Percentiles rank a stretch among this genome's conserved stretches.
Conservation (phyloP, 2,797 vertebrate species). For the Schizopygopsis malacanthus region DNA sequence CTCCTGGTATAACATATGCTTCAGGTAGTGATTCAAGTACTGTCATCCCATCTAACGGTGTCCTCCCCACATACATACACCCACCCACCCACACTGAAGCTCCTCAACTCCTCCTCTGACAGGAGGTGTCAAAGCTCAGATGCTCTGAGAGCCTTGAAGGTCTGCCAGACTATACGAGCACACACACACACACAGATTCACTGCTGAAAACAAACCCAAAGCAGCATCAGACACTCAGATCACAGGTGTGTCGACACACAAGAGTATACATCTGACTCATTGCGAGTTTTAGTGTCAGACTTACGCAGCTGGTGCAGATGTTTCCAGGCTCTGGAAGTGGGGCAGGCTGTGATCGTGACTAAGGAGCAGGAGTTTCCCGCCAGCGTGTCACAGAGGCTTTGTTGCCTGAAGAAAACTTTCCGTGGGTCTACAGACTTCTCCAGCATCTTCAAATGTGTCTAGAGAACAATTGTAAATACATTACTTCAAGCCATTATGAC, state of each 20-base stretch:
- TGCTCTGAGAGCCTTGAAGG: constrained; percentile 4
- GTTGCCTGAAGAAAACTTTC: constrained; percentile 85
- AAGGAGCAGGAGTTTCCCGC: constrained; percentile 88
- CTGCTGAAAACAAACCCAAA: not conserved
- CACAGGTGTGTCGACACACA: constrained; percentile 11
- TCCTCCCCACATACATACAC: constrained; percentile 13
- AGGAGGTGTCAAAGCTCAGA: constrained; percentile 36
- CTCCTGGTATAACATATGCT: not conserved
- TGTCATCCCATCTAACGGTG: not conserved
- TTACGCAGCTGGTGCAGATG: constrained; percentile 88
- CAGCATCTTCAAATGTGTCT: constrained; percentile 87
- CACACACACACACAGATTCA: constrained; percentile 10
- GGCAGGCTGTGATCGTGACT: constrained; percentile 89
- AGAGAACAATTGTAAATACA: constrained; percentile 15
- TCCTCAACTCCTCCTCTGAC: constrained; percentile 36
- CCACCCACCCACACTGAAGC: not conserved
- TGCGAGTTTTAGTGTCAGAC: constrained; percentile 63
- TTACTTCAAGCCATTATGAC: not conserved
- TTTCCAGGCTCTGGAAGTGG: constrained; percentile 74
- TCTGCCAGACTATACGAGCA: constrained; percentile 5
- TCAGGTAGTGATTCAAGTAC: constrained; percentile 7
- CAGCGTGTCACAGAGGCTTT: constrained; percentile 83
- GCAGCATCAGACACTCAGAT: not conserved
- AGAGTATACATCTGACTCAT: constrained; percentile 21
- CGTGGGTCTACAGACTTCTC: constrained; percentile 75